These are phyloP conservation scores for Thryonomys swinderianus DNA, from an alignment of 2,113 vertebrate species.

Conservation along the genomic window DNA sequence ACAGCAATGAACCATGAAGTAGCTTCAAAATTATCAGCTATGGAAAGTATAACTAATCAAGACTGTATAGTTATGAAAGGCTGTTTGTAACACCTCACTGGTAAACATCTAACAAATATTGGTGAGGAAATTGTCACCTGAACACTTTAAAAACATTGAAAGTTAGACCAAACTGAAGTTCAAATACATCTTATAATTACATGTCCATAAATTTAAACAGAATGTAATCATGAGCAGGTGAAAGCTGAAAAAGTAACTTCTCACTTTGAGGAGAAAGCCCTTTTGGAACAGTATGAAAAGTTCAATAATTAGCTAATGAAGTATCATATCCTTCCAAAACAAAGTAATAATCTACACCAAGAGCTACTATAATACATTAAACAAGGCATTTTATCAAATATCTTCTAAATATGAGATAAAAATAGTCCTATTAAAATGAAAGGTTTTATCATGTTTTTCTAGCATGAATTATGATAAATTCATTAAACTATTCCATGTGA, in stretches of 20 bases:
- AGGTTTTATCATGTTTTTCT: not conserved
- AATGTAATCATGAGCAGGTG: not conserved
- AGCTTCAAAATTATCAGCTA: too few relatives aligned
- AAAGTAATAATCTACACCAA: not conserved
- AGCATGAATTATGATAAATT: not conserved
- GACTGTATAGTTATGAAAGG: not conserved
- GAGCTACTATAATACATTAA: not conserved
- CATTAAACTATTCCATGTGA: not conserved
- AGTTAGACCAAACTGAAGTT: constrained; percentile 24
- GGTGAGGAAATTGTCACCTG: not conserved
- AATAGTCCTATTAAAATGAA: not conserved
- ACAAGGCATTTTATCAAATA: not conserved
- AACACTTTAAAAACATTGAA: constrained; percentile 1
- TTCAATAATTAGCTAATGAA: not conserved
- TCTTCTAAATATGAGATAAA: not conserved
- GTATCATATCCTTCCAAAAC: not conserved
- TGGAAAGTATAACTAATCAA: too few relatives aligned
- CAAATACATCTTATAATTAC: constrained; percentile 33
- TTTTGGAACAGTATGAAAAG: not conserved
- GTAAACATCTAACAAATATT: not conserved
- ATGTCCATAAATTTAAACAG: not conserved
- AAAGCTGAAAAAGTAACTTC: not conserved
- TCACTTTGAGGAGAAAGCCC: not conserved
- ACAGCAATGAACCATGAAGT: too few relatives aligned
- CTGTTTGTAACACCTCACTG: not conserved